phyloP scores from a whole-genome alignment of 2,797 vertebrate genomes.

The Bradypus variegatus region DNA sequence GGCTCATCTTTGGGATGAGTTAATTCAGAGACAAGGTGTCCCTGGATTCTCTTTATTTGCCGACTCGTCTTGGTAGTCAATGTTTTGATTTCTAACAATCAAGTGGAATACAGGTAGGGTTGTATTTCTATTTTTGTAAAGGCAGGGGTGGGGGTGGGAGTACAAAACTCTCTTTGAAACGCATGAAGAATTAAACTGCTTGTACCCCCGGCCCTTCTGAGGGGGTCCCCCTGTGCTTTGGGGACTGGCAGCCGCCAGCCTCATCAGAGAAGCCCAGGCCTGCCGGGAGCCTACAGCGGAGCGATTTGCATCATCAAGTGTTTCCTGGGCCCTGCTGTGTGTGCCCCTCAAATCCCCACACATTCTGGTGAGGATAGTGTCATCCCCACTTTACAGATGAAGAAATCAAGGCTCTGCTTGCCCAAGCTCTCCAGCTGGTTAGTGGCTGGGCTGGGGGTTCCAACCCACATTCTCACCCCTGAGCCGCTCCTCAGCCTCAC shows the following conservation, averaged over 20 bases:
- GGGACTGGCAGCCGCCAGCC: fast-evolving
- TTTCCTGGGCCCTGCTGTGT: neutral
- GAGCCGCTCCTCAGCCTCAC: neutral
- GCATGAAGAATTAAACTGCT: slow-evolving; percentile 68
- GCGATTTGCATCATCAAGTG: fast-evolving
- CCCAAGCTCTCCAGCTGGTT: neutral
- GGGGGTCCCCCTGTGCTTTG: neutral
- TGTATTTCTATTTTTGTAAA: slow-evolving; percentile 60
- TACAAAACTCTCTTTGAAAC: slow-evolving; percentile 57
- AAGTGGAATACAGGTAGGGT: slow-evolving; percentile 58
- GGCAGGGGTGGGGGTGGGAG: slow-evolving; percentile 29
- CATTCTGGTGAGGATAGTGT: neutral
- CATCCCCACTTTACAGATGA: neutral
- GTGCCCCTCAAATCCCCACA: fast-evolving
- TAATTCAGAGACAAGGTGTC: slow-evolving; percentile 30
- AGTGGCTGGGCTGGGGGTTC: neutral
- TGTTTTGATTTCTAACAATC: slow-evolving; percentile 51
- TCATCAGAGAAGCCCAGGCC: neutral
- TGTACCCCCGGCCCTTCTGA: slow-evolving; percentile 13
- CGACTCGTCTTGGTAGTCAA: slow-evolving; percentile 38
- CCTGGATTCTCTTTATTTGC: slow-evolving; percentile 43
- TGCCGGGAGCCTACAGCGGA: neutral
- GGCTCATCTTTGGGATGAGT: slow-evolving; percentile 44
- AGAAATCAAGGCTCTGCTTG: neutral
- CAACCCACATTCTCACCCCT: fast-evolving